Evolutionary conservation across 2,888 invertebrate genomes (phyloP).

Genomic region (Rhimphoctona megacephalus): DNA sequence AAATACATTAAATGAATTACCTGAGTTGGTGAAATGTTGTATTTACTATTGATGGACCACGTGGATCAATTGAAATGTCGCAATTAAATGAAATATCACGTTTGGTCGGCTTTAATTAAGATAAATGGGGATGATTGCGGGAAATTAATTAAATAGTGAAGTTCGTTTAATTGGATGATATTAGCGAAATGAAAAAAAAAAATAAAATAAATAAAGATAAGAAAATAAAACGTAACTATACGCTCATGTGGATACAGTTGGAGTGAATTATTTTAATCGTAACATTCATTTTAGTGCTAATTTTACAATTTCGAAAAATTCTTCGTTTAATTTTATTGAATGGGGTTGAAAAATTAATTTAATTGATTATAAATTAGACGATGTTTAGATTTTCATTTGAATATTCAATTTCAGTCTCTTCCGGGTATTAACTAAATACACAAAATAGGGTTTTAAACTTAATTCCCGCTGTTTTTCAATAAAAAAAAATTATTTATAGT

Average conservation of each 20-base stretch:
- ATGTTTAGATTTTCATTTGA: not conserved
- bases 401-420: not conserved
- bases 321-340: not conserved
- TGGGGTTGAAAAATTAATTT: too few species aligned
- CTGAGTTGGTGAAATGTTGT: not conserved
- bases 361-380: too few species aligned
- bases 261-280: not conserved
- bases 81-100: constrained; percentile 5
- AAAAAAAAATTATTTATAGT: too few species aligned
- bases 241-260: not conserved
- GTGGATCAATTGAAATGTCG: constrained; percentile 4
- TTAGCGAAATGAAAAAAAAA: constrained; percentile 5
- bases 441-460: too few species aligned
- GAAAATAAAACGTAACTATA: not conserved
- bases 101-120: constrained; percentile 20
- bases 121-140: constrained; percentile 5
- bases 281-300: not conserved
- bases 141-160: constrained; percentile 15
- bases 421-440: not conserved
- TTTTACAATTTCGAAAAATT: not conserved
- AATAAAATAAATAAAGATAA: not conserved
- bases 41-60: not conserved
- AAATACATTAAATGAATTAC: not conserved
- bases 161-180: constrained; percentile 21
- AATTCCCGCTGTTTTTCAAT: too few species aligned